Conservation (phyloP, 2,113 vertebrate genomes). For the Lycocorax pyrrhopterus region DNA sequence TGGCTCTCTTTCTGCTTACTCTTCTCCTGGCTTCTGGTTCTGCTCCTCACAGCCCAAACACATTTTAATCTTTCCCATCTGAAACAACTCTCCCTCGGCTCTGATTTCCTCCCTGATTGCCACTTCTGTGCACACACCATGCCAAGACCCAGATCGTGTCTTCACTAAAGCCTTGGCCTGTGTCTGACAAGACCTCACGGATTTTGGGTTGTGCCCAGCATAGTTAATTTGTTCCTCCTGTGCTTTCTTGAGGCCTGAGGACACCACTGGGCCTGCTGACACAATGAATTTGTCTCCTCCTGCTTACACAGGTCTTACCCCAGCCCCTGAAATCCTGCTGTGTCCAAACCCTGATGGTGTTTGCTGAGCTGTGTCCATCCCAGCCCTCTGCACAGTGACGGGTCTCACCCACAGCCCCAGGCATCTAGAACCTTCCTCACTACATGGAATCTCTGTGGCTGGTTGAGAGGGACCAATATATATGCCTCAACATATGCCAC, state of each 20-base stretch:
- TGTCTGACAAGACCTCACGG: background rate
- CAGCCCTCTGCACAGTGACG: background rate
- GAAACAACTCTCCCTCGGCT: background rate
- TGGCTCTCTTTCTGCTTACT: slow-evolving; percentile 14
- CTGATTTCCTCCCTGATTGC: background rate
- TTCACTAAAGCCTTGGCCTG: background rate
- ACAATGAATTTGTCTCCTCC: background rate
- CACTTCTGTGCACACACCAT: background rate
- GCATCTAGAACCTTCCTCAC: background rate
- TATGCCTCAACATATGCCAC: no score
- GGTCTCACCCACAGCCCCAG: background rate
- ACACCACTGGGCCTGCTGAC: background rate
- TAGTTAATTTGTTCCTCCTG: background rate
- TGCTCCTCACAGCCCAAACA: background rate
- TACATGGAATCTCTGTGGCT: background rate
- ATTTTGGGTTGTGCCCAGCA: slow-evolving; percentile 5
- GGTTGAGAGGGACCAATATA: no score
- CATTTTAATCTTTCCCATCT: slow-evolving; percentile 45
- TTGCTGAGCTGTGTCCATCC: background rate
- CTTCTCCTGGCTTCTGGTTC: background rate
- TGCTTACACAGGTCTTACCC: background rate
- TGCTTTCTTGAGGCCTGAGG: background rate
- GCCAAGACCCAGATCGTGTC: slow-evolving; percentile 14
- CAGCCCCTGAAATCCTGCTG: background rate
- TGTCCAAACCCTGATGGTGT: background rate